Evolutionary conservation across 2,113 vertebrate species (phyloP).

Genomic region (Embiotoca jacksoni): DNA sequence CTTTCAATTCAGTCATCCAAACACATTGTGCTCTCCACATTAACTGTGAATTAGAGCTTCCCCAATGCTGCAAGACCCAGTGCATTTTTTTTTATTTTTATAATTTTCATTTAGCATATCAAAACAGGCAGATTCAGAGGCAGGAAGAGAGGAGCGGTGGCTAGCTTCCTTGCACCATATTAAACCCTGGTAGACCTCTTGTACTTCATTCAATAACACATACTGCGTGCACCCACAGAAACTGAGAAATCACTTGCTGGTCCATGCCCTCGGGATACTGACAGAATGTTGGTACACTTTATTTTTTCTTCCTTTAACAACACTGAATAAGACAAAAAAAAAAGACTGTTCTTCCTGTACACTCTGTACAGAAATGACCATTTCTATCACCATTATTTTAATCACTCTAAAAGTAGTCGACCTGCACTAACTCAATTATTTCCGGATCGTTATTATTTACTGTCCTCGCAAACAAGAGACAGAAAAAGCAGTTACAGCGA

Average conservation of each 20-base stretch:
- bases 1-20: slow-evolving; percentile 25
- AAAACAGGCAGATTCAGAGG: slow-evolving; percentile 10
- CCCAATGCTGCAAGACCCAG: slow-evolving; percentile 1
- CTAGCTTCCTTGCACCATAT: neutral
- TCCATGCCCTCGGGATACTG: slow-evolving; percentile 19
- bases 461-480: neutral
- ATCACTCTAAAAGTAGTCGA: slow-evolving; percentile 7
- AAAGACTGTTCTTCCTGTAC: neutral
- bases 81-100: slow-evolving; percentile 2
- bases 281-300: neutral
- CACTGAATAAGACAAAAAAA: slow-evolving; percentile 7
- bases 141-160: neutral
- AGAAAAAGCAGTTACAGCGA: slow-evolving; percentile 8
- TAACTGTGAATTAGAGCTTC: slow-evolving; percentile 35
- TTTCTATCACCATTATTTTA: slow-evolving; percentile 5
- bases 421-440: neutral
- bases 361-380: neutral
- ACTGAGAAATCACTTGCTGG: slow-evolving; percentile 18
- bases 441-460: slow-evolving; percentile 26
- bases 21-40: slow-evolving; percentile 21
- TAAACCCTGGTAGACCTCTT: slow-evolving; percentile 4
- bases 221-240: slow-evolving; percentile 21
- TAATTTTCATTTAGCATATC: slow-evolving; percentile 14
- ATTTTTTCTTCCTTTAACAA: neutral
- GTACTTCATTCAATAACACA: slow-evolving; percentile 31